Evolutionary conservation across 2,888 invertebrate species (phyloP).

Genomic region (Osedax fenrisi): DNA sequence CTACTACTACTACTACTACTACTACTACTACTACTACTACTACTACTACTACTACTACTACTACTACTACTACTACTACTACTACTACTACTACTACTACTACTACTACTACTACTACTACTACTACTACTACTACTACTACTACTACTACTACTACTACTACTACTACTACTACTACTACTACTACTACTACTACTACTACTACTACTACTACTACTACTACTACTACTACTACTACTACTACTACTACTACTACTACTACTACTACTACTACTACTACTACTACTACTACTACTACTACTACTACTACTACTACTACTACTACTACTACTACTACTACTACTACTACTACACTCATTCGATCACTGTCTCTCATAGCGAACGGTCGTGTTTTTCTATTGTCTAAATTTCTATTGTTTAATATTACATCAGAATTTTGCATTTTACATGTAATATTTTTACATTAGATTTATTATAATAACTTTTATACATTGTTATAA

Average conservation of each 20-base stretch:
- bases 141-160: not conserved
- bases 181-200: not conserved
- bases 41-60: not conserved
- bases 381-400: too few relatives aligned
- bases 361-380: too few relatives aligned
- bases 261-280: not conserved
- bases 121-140: not conserved
- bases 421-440: too few relatives aligned
- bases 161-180: not conserved
- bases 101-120: not conserved
- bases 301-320: not conserved
- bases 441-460: too few relatives aligned
- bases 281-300: not conserved
- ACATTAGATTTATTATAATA: too few relatives aligned
- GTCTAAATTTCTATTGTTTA: too few relatives aligned
- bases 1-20: not conserved
- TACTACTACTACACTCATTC: not conserved
- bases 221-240: not conserved
- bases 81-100: not conserved
- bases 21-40: not conserved
- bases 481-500: too few relatives aligned
- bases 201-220: not conserved
- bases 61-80: not conserved
- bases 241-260: not conserved
- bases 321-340: not conserved